phyloP scores from a whole-genome alignment of 2,888 invertebrate species.

The Gastrophysa polygoni region DNA sequence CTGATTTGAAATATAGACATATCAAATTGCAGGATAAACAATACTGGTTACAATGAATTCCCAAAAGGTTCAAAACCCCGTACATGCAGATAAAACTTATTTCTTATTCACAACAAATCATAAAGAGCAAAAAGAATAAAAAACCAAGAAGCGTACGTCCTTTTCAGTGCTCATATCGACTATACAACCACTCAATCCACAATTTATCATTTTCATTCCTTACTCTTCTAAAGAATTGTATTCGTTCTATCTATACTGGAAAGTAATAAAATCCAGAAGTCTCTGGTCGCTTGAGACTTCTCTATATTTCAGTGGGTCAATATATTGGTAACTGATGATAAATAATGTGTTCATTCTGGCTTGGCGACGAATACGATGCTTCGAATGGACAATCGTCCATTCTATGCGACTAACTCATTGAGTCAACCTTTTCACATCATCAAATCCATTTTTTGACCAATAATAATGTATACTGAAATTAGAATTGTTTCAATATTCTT shows the following conservation, averaged over 20 bases:
- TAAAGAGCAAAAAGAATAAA: constrained; percentile 27
- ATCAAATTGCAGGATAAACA: neutral
- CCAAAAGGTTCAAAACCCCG: neutral
- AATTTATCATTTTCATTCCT: constrained; percentile 39
- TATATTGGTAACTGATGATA: constrained; percentile 4
- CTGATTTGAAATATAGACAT: neutral
- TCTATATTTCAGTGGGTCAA: constrained; percentile 21
- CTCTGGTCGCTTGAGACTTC: constrained; percentile 12
- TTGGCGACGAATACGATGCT: neutral
- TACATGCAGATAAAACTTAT: constrained; percentile 17
- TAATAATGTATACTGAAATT: too few species aligned
- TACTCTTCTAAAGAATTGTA: constrained; percentile 12
- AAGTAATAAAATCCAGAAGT: constrained; percentile 18
- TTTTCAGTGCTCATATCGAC: constrained; percentile 30
- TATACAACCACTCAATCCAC: constrained; percentile 37
- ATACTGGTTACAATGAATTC: neutral
- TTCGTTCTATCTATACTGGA: constrained; percentile 1
- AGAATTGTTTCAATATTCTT: too few species aligned
- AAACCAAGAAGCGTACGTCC: constrained; percentile 24
- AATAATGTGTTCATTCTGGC: constrained; percentile 5
- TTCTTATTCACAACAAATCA: constrained; percentile 28
- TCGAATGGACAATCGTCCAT: neutral
- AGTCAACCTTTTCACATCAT: too few species aligned
- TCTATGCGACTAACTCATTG: too few species aligned
- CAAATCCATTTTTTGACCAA: too few species aligned